Evolutionary conservation across 1,140 invertebrate genomes (phyloP), one percentile per base, ranked within the genome.

Genomic region (Eumeta japonica): DNA sequence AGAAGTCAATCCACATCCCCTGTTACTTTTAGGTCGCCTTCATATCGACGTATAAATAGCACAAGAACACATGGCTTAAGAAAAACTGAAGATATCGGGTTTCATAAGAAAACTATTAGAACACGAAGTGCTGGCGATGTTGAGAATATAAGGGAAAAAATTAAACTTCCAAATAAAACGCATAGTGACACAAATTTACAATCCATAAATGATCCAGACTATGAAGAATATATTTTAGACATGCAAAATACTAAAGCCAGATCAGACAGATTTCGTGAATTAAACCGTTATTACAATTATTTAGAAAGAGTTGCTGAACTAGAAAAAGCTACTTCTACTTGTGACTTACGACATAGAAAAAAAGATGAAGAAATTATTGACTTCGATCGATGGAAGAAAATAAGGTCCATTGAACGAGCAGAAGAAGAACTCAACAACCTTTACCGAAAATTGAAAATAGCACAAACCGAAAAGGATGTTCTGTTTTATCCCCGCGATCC

Each of bases 201-300:
- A 18, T 37, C 58, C 2, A 72, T 43, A 32, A 61, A 72, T 50
- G 76, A 81, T 59, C 75, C 79, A 10, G 79, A 87, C 35, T 87
- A 87, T 55, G 82, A 84, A 44, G 79, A 80, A 36, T 89, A 89
- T 47, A 79, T 90, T 19, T 54, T 82, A 2, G 88, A 90, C 43
- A 68, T 87, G 39, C 64, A 88, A 39, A 86, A 90, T 58, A 83
- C 82, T 1, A 82, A 82, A 48, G 80, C 79, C 28, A 85, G 84
- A 56, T 91, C 88, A 1, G 84, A 87, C 39, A 81, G 87, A 33
- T 96, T 96, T 66, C 83, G 85, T 40, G 90, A 92, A 41, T 74
- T 97, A 3, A 86, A 89, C 58, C 84, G 88, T 29, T 90, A 94
- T 60, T 96, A 94, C 61, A 77, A 83, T 16, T 90, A 86, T 45